A percentile compares a stretch with the other conserved stretches of the same genome.
Conservation (phyloP, 2,113 vertebrate genomes). For the Sylvia atricapilla region DNA sequence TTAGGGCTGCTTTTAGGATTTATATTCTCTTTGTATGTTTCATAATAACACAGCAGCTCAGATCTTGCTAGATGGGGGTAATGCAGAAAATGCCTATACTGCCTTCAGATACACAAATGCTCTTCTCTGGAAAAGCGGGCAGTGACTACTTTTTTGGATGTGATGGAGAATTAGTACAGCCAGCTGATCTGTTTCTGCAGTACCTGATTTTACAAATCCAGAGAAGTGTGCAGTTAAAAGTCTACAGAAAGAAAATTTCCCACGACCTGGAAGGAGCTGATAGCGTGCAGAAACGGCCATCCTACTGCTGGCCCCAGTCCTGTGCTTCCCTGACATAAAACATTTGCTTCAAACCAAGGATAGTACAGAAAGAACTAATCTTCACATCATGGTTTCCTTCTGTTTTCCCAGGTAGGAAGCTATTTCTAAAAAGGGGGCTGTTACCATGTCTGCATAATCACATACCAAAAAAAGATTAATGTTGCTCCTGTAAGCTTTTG, state of each 20-base stretch:
- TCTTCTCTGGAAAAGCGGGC: not conserved
- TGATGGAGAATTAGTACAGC: not conserved
- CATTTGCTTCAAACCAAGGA: not conserved
- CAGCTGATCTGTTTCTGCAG: not conserved
- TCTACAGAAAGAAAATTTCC: not conserved
- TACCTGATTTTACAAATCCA: not conserved
- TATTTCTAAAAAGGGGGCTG: not conserved
- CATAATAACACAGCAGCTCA: not conserved
- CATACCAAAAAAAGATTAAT: conserved; percentile 14
- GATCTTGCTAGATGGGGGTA: not conserved
- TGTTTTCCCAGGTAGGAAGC: conserved; percentile 13
- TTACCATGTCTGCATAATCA: not conserved
- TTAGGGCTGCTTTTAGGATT: not conserved
- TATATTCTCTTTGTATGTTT: not conserved
- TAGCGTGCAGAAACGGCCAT: not conserved
- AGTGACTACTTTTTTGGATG: not conserved
- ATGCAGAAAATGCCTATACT: not conserved
- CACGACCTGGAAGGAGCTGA: not conserved
- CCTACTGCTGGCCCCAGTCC: not conserved
- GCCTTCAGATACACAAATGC: not conserved
- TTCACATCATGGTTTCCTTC: not conserved
- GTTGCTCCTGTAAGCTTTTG: conserved; percentile 33
- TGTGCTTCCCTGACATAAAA: not conserved
- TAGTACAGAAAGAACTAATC: not conserved
- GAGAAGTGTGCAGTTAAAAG: not conserved